These are phyloP conservation scores for Drosophila meridiana DNA, from an alignment of 2,888 invertebrate genomes.

Conservation along the genomic window DNA sequence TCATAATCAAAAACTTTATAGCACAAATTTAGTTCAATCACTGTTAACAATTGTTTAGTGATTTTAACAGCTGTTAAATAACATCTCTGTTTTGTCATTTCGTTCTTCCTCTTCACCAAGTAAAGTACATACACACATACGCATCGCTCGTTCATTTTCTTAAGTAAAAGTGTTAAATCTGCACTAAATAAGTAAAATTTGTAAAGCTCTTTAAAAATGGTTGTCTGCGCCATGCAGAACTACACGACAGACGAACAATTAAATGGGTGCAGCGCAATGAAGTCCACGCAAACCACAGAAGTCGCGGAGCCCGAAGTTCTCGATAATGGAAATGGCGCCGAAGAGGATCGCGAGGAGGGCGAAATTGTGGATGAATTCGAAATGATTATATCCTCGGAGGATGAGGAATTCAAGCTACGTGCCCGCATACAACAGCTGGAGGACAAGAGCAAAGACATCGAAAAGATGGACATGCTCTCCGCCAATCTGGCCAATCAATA, in stretches of 20 bases:
- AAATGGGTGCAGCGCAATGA: conserved; percentile 27
- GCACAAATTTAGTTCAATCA: background rate
- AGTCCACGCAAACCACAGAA: conserved; percentile 22
- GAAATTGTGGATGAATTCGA: conserved; percentile 84
- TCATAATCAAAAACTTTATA: background rate
- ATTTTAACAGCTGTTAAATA: conserved; percentile 6
- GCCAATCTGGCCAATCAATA: conserved; percentile 76
- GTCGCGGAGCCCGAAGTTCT: conserved; percentile 24
- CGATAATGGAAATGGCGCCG: conserved; percentile 48
- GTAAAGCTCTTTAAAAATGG: conserved; percentile 35
- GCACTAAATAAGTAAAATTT: conserved; percentile 10
- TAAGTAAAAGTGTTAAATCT: conserved; percentile 18
- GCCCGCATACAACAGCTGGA: conserved; percentile 84
- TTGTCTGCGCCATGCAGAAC: conserved; percentile 58
- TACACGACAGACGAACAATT: conserved; percentile 38
- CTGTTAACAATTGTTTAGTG: background rate
- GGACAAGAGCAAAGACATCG: conserved; percentile 84
- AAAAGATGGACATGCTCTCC: conserved; percentile 83
- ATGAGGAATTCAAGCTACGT: conserved; percentile 83
- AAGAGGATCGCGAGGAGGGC: conserved; percentile 83
- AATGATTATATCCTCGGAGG: conserved; percentile 84
- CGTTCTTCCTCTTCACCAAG: conserved; percentile 27
- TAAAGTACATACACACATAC: conserved; percentile 29
- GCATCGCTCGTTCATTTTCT: conserved; percentile 13
- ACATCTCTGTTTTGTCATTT: conserved; percentile 9